Evolutionary conservation across 2,888 invertebrate species (phyloP).

Genomic region (Cephus pulcher): DNA sequence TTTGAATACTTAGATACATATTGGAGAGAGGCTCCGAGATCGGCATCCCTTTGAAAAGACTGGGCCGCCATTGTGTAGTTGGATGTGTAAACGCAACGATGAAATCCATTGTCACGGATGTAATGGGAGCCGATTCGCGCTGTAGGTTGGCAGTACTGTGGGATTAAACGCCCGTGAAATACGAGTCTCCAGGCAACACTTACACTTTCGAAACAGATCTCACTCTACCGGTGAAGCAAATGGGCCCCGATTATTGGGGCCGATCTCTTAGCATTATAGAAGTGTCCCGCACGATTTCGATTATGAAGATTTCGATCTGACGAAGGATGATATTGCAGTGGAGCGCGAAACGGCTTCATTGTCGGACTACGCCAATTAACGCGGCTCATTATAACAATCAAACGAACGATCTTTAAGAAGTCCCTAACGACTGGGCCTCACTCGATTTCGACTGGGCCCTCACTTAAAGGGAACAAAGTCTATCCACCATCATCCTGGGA

Average conservation of each 20-base stretch:
- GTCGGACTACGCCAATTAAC: constrained; percentile 49
- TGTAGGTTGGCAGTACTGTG: background rate
- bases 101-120: background rate
- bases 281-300: background rate
- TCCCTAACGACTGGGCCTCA: constrained; percentile 30
- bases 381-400: constrained; percentile 56
- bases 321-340: background rate
- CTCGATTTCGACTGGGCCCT: constrained; percentile 33
- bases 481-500: background rate
- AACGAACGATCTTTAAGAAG: constrained; percentile 38
- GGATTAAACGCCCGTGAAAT: background rate
- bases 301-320: background rate
- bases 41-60: background rate
- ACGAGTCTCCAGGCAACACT: background rate
- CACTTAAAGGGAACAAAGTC: constrained; percentile 5
- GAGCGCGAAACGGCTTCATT: constrained; percentile 37
- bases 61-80: background rate
- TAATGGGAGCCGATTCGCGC: background rate
- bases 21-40: background rate
- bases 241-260: background rate
- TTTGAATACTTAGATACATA: background rate
- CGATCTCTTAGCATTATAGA: background rate
- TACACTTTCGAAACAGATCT: background rate
- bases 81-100: background rate
- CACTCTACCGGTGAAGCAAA: background rate